Conservation (phyloP, 2,888 invertebrate genomes). For the Omphaloscelis lunosa region DNA sequence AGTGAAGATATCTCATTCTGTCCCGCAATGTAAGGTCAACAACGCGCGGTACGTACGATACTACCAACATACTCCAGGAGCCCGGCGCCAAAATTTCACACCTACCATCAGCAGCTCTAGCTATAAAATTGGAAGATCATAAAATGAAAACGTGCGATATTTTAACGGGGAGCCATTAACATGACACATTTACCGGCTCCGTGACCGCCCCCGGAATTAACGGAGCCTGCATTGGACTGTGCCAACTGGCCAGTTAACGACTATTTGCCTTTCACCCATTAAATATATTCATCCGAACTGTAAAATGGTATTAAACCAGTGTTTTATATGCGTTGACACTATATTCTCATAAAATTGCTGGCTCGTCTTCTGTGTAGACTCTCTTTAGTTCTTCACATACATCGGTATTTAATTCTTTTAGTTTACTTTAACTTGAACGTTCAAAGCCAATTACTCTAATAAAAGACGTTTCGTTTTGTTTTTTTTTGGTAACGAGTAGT, state of each 20-base stretch:
- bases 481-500: conserved; percentile 10
- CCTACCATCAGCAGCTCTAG: conserved; percentile 66
- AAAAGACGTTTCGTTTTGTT: conserved; percentile 32
- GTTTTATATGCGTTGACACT: conserved; percentile 43
- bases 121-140: conserved; percentile 81
- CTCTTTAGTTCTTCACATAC: conserved; percentile 1
- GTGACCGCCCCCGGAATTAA: conserved; percentile 77
- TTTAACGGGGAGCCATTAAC: conserved; percentile 81
- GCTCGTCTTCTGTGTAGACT: neutral
- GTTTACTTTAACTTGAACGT: neutral
- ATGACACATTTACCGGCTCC: conserved; percentile 82
- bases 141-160: conserved; percentile 81
- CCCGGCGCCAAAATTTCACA: conserved; percentile 46
- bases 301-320: conserved; percentile 61
- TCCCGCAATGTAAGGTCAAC: conserved; percentile 19
- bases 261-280: conserved; percentile 77
- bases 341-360: conserved; percentile 16
- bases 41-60: neutral
- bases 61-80: conserved; percentile 31
- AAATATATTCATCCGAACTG: conserved; percentile 70
- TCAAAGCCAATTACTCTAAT: conserved; percentile 32
- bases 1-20: conserved; percentile 39
- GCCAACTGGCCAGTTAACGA: conserved; percentile 80
- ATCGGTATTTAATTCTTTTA: conserved; percentile 10
- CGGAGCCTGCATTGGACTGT: conserved; percentile 76